Conservation (phyloP, 1,140 invertebrate species). For the Sarcophaga bullata region DNA sequence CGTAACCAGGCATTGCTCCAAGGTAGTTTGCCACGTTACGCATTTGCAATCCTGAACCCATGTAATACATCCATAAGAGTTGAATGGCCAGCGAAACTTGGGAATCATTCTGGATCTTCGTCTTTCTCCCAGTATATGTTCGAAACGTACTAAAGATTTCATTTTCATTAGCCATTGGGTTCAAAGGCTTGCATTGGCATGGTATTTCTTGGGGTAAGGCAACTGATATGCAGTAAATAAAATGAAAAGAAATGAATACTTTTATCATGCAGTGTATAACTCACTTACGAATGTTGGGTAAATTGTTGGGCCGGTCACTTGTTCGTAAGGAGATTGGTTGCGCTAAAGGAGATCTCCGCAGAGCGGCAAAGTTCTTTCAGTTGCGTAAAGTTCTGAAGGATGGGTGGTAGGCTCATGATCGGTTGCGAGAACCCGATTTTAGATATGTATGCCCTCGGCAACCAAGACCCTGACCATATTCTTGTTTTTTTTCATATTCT, state of each 20-base stretch:
- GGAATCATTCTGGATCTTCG: conserved; percentile 73
- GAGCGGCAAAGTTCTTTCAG: conserved; percentile 53
- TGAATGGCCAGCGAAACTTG: conserved; percentile 67
- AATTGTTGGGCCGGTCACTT: conserved; percentile 47
- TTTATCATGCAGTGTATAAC: background rate
- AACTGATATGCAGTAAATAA: conserved; percentile 61
- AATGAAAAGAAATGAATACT: background rate
- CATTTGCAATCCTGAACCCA: conserved; percentile 53
- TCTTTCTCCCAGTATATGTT: conserved; percentile 84
- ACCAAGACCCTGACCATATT: too few relatives aligned
- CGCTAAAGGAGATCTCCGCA: conserved; percentile 62
- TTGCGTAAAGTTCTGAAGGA: conserved; percentile 51
- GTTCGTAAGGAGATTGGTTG: conserved; percentile 45
- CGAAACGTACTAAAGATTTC: conserved; percentile 82
- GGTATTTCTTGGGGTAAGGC: conserved; percentile 83
- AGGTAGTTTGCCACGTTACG: conserved; percentile 58
- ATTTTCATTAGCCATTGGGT: conserved; percentile 77
- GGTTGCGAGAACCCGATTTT: conserved; percentile 66
- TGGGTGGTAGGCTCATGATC: conserved; percentile 44
- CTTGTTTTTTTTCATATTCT: too few relatives aligned
- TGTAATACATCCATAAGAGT: conserved; percentile 66
- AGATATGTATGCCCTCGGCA: conserved; percentile 79
- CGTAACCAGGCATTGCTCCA: conserved; percentile 55
- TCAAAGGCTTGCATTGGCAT: conserved; percentile 91
- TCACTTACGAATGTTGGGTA: conserved; percentile 50